Evolutionary conservation across 2,113 vertebrate species (phyloP).

Genomic region (Amphiprion percula): DNA sequence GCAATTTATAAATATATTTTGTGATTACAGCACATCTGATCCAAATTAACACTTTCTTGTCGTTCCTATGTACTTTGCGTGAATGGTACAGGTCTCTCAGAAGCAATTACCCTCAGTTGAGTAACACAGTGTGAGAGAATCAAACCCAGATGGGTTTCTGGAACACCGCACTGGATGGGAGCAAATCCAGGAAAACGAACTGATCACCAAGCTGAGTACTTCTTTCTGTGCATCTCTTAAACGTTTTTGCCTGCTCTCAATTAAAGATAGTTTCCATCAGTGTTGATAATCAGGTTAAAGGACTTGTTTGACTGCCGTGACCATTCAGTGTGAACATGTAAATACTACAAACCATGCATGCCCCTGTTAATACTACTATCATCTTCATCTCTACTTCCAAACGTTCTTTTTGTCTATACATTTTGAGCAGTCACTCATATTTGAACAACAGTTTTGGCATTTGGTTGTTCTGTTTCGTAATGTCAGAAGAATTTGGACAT

Average conservation of each 20-base stretch:
- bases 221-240: slow-evolving; percentile 28
- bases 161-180: slow-evolving; percentile 35
- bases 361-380: background rate
- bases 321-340: slow-evolving; percentile 1
- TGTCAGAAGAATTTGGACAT: slow-evolving; percentile 19
- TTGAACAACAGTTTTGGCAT: slow-evolving; percentile 4
- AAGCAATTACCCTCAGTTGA: slow-evolving; percentile 69
- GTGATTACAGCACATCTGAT: slow-evolving; percentile 30
- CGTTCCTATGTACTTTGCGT: slow-evolving; percentile 37
- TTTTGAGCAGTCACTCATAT: slow-evolving; percentile 1
- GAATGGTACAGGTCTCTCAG: slow-evolving; percentile 36
- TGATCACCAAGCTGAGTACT: slow-evolving; percentile 45
- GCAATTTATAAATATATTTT: background rate
- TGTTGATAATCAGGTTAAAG: slow-evolving; percentile 13
- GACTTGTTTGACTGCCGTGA: background rate
- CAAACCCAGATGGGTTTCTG: slow-evolving; percentile 77
- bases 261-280: slow-evolving; percentile 16
- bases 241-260: slow-evolving; percentile 11
- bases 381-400: background rate
- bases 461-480: slow-evolving; percentile 27
- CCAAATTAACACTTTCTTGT: slow-evolving; percentile 4
- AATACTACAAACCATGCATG: background rate
- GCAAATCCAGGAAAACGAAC: slow-evolving; percentile 53
- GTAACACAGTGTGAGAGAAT: slow-evolving; percentile 68
- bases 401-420: background rate